Evolutionary conservation across 2,113 vertebrate species (phyloP).

Genomic region (Phalacrocorax pelagicus): DNA sequence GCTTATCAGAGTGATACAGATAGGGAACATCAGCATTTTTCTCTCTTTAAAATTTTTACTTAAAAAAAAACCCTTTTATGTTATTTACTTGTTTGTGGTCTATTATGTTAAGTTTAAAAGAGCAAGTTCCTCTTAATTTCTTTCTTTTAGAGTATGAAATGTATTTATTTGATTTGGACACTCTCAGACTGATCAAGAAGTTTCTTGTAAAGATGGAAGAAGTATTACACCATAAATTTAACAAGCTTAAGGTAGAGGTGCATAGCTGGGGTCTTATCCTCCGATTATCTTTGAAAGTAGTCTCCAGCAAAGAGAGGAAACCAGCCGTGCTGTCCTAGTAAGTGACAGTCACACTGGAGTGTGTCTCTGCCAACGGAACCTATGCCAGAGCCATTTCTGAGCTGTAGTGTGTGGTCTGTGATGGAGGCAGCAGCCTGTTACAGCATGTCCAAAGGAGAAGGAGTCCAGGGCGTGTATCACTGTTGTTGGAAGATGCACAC

Average conservation of each 20-base stretch:
- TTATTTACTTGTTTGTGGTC: neutral
- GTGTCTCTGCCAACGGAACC: neutral
- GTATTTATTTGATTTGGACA: neutral
- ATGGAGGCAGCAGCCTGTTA: neutral
- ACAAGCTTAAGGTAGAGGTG: neutral
- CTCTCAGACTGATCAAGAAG: neutral
- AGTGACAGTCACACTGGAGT: neutral
- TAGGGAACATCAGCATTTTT: neutral
- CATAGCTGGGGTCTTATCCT: rapidly evolving
- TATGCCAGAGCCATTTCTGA: neutral
- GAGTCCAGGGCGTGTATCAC: neutral
- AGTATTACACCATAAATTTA: neutral
- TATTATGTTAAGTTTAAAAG: neutral
- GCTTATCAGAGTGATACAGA: neutral
- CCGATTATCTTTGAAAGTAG: neutral
- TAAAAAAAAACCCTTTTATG: rapidly evolving
- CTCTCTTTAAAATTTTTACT: neutral
- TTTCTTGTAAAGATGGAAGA: neutral
- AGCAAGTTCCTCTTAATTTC: neutral
- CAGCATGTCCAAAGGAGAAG: neutral
- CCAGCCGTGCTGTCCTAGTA: neutral
- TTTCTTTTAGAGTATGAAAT: neutral
- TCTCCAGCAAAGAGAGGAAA: neutral
- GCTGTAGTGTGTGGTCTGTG: neutral
- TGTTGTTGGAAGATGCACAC: neutral